A percentile compares a stretch with the other conserved stretches of the same genome.
phyloP scores from a whole-genome alignment of 53 echinoderm and acorn worm species.

The Zoroaster sp. region DNA sequence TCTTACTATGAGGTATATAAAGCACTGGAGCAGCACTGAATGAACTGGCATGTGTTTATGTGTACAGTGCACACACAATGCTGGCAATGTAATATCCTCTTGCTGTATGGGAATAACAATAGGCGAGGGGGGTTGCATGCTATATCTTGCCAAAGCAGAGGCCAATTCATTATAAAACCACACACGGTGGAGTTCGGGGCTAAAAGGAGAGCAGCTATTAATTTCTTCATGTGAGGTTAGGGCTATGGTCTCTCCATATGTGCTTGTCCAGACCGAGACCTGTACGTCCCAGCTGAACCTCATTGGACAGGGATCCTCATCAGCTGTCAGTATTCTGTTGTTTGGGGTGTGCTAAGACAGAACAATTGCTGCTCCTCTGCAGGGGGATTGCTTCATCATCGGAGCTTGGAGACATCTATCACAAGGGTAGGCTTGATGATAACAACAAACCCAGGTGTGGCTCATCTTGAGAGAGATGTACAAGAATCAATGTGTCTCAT shows the following conservation, averaged over 20 bases:
- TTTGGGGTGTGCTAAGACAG: neutral
- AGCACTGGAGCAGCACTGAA: conserved; percentile 3
- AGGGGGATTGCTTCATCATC: neutral
- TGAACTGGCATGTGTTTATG: conserved; percentile 43
- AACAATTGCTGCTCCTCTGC: neutral
- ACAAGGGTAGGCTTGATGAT: neutral
- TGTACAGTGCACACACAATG: conserved; percentile 39
- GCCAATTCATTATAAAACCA: conserved; percentile 42
- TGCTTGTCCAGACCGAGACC: neutral
- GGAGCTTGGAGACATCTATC: neutral
- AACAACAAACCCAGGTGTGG: neutral
- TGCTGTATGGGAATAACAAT: conserved; percentile 33
- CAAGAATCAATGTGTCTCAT: neutral
- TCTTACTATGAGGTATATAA: neutral
- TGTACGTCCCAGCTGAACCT: neutral
- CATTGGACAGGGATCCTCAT: neutral
- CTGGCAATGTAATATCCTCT: neutral
- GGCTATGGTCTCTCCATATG: conserved; percentile 23
- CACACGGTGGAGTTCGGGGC: conserved; percentile 17
- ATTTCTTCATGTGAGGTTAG: conserved; percentile 27
- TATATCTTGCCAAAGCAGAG: neutral
- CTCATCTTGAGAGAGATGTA: no score
- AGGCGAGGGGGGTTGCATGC: conserved; percentile 10
- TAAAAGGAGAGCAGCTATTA: neutral
- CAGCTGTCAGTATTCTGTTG: conserved; percentile 14